phyloP scores from a whole-genome alignment of 2,888 invertebrate species.

The Dryadula phaetusa region DNA sequence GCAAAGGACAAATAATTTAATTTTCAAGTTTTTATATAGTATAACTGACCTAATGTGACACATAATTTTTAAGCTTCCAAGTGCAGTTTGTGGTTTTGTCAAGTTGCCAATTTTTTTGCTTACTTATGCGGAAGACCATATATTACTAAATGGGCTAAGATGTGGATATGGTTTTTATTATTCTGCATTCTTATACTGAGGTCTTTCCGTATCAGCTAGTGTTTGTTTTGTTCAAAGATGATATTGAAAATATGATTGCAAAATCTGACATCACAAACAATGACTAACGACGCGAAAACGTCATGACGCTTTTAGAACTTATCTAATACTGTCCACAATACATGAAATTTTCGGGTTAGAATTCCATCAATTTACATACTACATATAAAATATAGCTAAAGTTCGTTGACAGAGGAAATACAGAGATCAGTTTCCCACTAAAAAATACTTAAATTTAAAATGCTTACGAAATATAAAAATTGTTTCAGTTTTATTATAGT shows the following conservation, averaged over 20 bases:
- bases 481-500: too few species aligned
- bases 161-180: conserved; percentile 3
- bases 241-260: background rate
- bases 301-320: background rate
- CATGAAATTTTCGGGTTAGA: background rate
- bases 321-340: background rate
- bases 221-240: background rate
- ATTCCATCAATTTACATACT: too few species aligned
- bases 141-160: conserved; percentile 19
- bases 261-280: background rate
- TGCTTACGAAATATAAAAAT: too few species aligned
- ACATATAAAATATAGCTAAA: too few species aligned
- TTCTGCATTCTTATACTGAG: background rate
- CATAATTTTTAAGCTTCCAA: conserved; percentile 11
- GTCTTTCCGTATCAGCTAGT: background rate
- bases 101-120: conserved; percentile 28
- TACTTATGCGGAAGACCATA: conserved; percentile 22
- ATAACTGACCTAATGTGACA: background rate
- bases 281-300: background rate
- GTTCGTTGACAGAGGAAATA: too few species aligned
- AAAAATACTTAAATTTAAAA: too few species aligned
- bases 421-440: too few species aligned
- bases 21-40: conserved; percentile 11
- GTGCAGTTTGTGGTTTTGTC: conserved; percentile 11
- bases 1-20: background rate